Percentiles rank a stretch among this genome's conserved stretches.
Conservation (phyloP, 2,888 invertebrate genomes). For the Aleiodes leptofemur region DNA sequence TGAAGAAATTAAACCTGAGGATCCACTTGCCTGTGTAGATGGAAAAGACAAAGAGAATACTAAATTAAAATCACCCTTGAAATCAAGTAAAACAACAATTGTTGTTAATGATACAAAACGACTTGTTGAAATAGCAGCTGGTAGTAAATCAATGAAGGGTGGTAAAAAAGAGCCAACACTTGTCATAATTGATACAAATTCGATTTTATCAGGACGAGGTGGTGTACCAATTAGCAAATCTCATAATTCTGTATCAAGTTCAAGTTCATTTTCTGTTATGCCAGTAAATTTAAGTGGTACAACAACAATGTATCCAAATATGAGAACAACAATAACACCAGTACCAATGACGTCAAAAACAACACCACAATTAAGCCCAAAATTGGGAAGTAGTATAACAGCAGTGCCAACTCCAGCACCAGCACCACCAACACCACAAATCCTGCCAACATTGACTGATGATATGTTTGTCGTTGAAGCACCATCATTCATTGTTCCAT, state of each 20-base stretch:
- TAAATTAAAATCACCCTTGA: slow-evolving; percentile 67
- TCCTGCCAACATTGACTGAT: slow-evolving; percentile 90
- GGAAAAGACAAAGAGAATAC: slow-evolving; percentile 72
- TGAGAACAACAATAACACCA: slow-evolving; percentile 79
- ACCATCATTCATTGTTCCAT: slow-evolving; percentile 94
- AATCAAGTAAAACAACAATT: slow-evolving; percentile 76
- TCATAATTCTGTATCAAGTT: slow-evolving; percentile 63
- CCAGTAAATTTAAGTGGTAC: slow-evolving; percentile 77
- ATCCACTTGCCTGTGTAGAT: slow-evolving; percentile 77
- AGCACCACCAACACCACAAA: slow-evolving; percentile 76
- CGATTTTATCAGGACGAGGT: slow-evolving; percentile 81
- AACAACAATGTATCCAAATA: slow-evolving; percentile 82
- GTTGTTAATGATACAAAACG: slow-evolving; percentile 85
- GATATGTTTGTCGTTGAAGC: slow-evolving; percentile 96
- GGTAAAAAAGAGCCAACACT: slow-evolving; percentile 85
- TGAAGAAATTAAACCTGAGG: slow-evolving; percentile 80
- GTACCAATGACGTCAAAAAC: slow-evolving; percentile 74
- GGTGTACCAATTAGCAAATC: slow-evolving; percentile 76
- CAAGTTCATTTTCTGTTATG: slow-evolving; percentile 75
- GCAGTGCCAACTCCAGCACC: slow-evolving; percentile 63
- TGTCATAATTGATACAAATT: slow-evolving; percentile 88
- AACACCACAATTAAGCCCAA: slow-evolving; percentile 64
- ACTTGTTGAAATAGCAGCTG: slow-evolving; percentile 83
- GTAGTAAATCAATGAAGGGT: slow-evolving; percentile 76
- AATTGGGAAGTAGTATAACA: slow-evolving; percentile 59